Conservation (phyloP, 2,797 vertebrate genomes). For the Lacerta viridis region DNA sequence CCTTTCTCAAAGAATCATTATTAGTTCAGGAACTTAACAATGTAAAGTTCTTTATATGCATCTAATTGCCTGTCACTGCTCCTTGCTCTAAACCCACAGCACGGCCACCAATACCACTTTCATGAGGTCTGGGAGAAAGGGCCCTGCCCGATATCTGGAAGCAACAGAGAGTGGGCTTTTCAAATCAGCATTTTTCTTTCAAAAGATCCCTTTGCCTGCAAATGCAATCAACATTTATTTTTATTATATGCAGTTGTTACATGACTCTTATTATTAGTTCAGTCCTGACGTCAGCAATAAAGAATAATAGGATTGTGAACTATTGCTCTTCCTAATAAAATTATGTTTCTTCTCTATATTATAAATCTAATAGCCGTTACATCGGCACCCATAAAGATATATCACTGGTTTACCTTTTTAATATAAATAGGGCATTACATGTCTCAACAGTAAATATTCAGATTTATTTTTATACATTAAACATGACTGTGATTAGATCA, state of each 20-base stretch:
- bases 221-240: slow-evolving; percentile 54
- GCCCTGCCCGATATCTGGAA: slow-evolving; percentile 7
- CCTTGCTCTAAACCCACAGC: background rate
- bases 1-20: background rate
- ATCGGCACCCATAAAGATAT: slow-evolving; percentile 81
- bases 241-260: slow-evolving; percentile 73
- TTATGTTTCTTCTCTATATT: slow-evolving; percentile 77
- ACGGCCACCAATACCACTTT: background rate
- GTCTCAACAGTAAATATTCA: slow-evolving; percentile 75
- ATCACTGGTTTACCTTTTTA: slow-evolving; percentile 81
- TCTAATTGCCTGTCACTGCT: background rate
- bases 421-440: slow-evolving; percentile 73
- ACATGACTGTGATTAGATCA: slow-evolving; percentile 78
- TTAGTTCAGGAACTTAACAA: background rate
- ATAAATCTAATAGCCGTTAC: slow-evolving; percentile 84
- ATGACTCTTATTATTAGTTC: slow-evolving; percentile 70
- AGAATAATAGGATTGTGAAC: slow-evolving; percentile 82
- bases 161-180: background rate
- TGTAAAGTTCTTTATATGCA: background rate
- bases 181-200: slow-evolving; percentile 38
- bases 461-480: slow-evolving; percentile 76
- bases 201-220: slow-evolving; percentile 55
- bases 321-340: slow-evolving; percentile 81
- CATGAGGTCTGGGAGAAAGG: background rate
- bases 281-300: slow-evolving; percentile 80